These are phyloP conservation scores for Paradoxurus hermaphroditus DNA, from an alignment of 2,113 vertebrate species.

Conservation along the genomic window DNA sequence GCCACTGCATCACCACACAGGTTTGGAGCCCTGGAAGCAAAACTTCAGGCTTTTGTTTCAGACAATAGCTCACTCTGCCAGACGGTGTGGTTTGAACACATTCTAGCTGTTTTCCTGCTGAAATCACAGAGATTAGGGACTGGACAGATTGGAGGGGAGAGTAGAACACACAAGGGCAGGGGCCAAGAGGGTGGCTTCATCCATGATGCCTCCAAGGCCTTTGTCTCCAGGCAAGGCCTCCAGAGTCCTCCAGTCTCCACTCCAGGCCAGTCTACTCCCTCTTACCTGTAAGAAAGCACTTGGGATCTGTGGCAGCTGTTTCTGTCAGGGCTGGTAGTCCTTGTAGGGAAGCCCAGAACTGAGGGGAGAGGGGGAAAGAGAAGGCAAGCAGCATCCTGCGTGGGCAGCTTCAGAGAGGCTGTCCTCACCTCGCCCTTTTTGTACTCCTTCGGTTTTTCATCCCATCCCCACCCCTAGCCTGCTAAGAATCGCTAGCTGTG, in stretches of 20 bases:
- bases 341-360: not conserved
- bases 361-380: not conserved
- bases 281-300: not conserved
- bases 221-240: not conserved
- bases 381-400: not conserved
- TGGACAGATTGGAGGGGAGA: not conserved
- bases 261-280: not conserved
- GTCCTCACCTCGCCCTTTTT: not conserved
- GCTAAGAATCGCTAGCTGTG: not conserved
- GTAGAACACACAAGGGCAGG: not conserved
- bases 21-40: not conserved
- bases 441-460: slow-evolving; percentile 7
- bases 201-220: not conserved
- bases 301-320: not conserved
- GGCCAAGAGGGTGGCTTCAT: not conserved
- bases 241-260: not conserved
- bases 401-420: not conserved
- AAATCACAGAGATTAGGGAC: slow-evolving; percentile 31
- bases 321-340: not conserved
- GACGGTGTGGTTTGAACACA: slow-evolving; percentile 1
- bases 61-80: not conserved
- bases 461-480: not conserved
- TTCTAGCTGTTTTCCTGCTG: slow-evolving; percentile 26
- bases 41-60: slow-evolving; percentile 11
- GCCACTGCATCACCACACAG: not conserved